Conservation (phyloP, 2,888 invertebrate species). For the Drosophila affinis region DNA sequence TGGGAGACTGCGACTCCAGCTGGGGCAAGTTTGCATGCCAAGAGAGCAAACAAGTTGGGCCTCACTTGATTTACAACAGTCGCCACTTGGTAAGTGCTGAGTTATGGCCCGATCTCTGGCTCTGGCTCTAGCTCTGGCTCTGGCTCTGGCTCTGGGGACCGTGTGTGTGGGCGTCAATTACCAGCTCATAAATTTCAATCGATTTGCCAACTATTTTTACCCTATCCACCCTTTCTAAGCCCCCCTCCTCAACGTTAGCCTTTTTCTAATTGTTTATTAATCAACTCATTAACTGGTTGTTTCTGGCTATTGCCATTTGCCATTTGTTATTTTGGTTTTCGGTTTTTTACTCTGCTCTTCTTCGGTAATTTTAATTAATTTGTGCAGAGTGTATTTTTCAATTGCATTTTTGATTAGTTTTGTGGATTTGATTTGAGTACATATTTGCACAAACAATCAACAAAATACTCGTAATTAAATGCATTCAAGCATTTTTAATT, state of each 20-base stretch:
- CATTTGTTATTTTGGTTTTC: slow-evolving; percentile 41
- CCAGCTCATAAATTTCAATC: slow-evolving; percentile 51
- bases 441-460: slow-evolving; percentile 63
- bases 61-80: slow-evolving; percentile 53
- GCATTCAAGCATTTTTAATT: slow-evolving; percentile 79
- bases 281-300: slow-evolving; percentile 54
- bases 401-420: slow-evolving; percentile 74
- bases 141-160: neutral
- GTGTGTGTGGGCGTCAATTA: slow-evolving; percentile 50
- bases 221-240: neutral
- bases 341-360: slow-evolving; percentile 3
- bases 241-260: neutral
- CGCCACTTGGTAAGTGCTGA: slow-evolving; percentile 43
- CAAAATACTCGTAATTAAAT: slow-evolving; percentile 70
- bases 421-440: slow-evolving; percentile 48
- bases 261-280: slow-evolving; percentile 65
- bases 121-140: neutral
- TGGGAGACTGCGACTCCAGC: slow-evolving; percentile 26
- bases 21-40: slow-evolving; percentile 50
- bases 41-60: slow-evolving; percentile 48
- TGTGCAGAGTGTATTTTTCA: slow-evolving; percentile 50
- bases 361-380: slow-evolving; percentile 73
- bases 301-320: slow-evolving; percentile 26
- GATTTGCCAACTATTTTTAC: slow-evolving; percentile 25
- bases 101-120: slow-evolving; percentile 27